Percentiles rank a stretch among this genome's conserved stretches.
These are phyloP conservation scores for Fissipunctia ypsillon DNA, from an alignment of 2,888 invertebrate genomes.

Conservation along the genomic window DNA sequence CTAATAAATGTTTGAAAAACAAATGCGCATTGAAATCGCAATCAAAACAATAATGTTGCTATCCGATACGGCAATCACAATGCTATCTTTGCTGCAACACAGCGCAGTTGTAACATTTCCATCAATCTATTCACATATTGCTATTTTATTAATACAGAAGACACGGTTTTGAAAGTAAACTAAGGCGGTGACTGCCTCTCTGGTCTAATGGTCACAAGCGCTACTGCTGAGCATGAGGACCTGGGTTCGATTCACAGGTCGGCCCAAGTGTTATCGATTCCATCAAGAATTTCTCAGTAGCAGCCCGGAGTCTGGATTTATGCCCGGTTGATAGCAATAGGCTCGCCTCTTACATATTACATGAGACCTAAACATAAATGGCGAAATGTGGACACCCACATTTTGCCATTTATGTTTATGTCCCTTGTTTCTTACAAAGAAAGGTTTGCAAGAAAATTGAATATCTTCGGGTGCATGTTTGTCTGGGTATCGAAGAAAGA, in stretches of 20 bases:
- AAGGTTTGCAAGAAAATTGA: background rate
- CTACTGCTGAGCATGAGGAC: background rate
- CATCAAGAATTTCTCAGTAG: background rate
- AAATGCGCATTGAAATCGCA: conserved; percentile 27
- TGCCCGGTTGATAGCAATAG: background rate
- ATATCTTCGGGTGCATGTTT: background rate
- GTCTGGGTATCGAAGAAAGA: background rate
- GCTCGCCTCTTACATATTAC: background rate
- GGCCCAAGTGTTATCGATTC: background rate
- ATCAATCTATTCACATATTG: conserved; percentile 14
- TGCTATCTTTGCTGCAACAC: conserved; percentile 32
- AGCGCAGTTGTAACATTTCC: conserved; percentile 11
- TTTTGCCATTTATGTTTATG: no score
- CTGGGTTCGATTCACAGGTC: background rate
- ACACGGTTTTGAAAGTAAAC: conserved; percentile 18
- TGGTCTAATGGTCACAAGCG: background rate
- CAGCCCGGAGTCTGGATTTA: background rate
- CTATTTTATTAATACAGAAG: conserved; percentile 16
- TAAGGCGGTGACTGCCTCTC: background rate
- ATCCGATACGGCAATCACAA: conserved; percentile 25
- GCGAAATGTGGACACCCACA: no score
- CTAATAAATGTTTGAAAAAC: conserved; percentile 34
- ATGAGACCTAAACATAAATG: background rate
- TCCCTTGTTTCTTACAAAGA: no score
- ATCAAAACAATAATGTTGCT: conserved; percentile 44